Percentiles rank a stretch among this genome's conserved stretches.
Conservation (phyloP, 2,113 vertebrate species). For the Actenoides hombroni region DNA sequence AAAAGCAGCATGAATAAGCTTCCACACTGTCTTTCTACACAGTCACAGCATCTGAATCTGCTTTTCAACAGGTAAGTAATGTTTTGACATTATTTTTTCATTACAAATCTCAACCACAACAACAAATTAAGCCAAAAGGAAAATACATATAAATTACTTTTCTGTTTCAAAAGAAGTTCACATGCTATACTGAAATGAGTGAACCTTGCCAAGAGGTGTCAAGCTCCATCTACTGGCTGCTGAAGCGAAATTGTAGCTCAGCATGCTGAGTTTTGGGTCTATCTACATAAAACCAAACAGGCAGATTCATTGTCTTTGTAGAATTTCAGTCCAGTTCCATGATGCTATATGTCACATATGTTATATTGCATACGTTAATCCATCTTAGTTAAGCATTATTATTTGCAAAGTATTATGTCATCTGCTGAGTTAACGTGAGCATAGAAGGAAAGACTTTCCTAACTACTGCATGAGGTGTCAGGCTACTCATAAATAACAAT, state of each 20-base stretch:
- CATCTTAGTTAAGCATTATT: not conserved
- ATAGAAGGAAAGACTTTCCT: not conserved
- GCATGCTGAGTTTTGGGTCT: not conserved
- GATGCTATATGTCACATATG: not conserved
- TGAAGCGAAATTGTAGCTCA: not conserved
- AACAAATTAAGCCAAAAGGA: not conserved
- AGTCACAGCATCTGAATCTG: not conserved
- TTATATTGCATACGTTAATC: not conserved
- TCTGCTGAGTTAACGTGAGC: not conserved
- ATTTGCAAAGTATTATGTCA: not conserved
- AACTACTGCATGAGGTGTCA: not conserved
- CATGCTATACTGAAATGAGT: not conserved
- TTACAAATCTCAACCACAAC: not conserved
- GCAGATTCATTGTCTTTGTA: not conserved
- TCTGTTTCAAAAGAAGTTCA: not conserved
- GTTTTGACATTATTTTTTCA: not conserved
- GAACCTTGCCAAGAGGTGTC: not conserved
- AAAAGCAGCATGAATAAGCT: not conserved
- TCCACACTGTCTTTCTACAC: not conserved
- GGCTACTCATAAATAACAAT: not conserved
- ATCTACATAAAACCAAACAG: not conserved
- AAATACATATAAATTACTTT: not conserved
- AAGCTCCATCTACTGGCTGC: constrained; percentile 54
- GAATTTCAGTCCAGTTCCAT: not conserved
- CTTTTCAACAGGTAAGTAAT: not conserved